Evolutionary conservation across 2,113 vertebrate genomes (phyloP), one percentile per base, ranked within the genome.

Genomic region (Macaca nemestrina): DNA sequence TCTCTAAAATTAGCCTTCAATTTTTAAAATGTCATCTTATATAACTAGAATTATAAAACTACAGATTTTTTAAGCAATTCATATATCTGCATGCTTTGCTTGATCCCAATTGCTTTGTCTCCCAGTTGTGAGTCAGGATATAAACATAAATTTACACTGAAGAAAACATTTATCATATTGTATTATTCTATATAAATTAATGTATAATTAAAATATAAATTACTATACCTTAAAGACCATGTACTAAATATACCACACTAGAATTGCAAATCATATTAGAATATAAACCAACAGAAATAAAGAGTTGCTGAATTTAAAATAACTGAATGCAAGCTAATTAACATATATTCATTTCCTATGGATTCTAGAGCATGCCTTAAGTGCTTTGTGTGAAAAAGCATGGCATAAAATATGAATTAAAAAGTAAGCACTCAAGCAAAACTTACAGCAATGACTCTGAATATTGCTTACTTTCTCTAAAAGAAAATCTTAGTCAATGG

Each of bases 1-100:
- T 90, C 85, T 94, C 40, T 9, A 70, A 93, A 97, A 86, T 97
- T 98, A 97, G 67, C 18, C 86, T 91, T 88, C 91, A 95, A 97
- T 96, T 97, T 97, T 97, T 98, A 97, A 96, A 97, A 98, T 98
- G 97, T 94, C 80, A 84, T 87, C 68, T 87, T 97, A 94, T 98
- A 97, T 98, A 97, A 98, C 75, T 86, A 98, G 97, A 98, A 81
- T 95, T 80, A 57, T 13, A 23, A 17, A 90, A 93, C 91, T 67
- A 67, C 1, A 50, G 27, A 86, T 70, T 84, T 70, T 89, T 95
- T 76, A 78, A 94, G 50, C 13, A 92, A 55, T 50, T n/a, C 27
- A 83, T 92, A 5, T 55, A n/a, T 50, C 32, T 81, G 12, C 12
- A 27, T 87, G 8, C 35, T 92, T 64, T 93, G 25, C 11, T 13